Percentiles rank a stretch among this genome's conserved stretches.
Conservation (phyloP, 2,888 invertebrate genomes). For the Drosophila nigritarsus region DNA sequence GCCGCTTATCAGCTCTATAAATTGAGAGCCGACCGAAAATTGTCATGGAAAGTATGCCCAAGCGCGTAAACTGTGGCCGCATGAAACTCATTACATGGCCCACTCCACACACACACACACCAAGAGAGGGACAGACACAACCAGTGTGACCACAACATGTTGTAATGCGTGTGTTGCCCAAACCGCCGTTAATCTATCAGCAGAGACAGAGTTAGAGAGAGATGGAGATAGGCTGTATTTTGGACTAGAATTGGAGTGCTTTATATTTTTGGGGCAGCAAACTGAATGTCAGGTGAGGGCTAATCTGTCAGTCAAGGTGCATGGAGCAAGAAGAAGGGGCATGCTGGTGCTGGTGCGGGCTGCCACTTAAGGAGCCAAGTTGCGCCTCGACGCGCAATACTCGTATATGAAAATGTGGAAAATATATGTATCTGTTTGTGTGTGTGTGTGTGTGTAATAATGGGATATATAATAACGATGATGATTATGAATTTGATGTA, state of each 20-base stretch:
- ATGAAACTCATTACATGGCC: slow-evolving; percentile 76
- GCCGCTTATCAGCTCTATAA: slow-evolving; percentile 66
- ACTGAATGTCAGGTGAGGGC: slow-evolving; percentile 59
- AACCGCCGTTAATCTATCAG: slow-evolving; percentile 38
- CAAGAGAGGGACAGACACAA: slow-evolving; percentile 12
- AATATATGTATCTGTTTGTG: neutral
- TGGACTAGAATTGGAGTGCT: slow-evolving; percentile 2
- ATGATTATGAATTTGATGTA: slow-evolving; percentile 19
- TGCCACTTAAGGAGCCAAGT: slow-evolving; percentile 53
- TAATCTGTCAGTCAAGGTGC: slow-evolving; percentile 61
- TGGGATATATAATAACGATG: slow-evolving; percentile 20
- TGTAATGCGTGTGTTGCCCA: slow-evolving; percentile 56
- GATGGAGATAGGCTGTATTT: neutral
- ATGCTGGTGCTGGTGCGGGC: neutral
- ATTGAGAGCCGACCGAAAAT: slow-evolving; percentile 50
- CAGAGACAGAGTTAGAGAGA: slow-evolving; percentile 1
- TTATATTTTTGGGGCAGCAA: slow-evolving; percentile 25
- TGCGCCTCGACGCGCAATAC: slow-evolving; percentile 52
- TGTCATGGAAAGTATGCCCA: slow-evolving; percentile 51
- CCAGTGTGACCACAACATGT: slow-evolving; percentile 67
- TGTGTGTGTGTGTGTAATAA: neutral
- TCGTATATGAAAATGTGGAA: slow-evolving; percentile 10
- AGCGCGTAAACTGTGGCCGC: slow-evolving; percentile 52
- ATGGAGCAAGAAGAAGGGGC: slow-evolving; percentile 1
- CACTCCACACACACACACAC: slow-evolving; percentile 12